Conservation (phyloP, 2,797 vertebrate species). For the Rhynchonycteris naso region DNA sequence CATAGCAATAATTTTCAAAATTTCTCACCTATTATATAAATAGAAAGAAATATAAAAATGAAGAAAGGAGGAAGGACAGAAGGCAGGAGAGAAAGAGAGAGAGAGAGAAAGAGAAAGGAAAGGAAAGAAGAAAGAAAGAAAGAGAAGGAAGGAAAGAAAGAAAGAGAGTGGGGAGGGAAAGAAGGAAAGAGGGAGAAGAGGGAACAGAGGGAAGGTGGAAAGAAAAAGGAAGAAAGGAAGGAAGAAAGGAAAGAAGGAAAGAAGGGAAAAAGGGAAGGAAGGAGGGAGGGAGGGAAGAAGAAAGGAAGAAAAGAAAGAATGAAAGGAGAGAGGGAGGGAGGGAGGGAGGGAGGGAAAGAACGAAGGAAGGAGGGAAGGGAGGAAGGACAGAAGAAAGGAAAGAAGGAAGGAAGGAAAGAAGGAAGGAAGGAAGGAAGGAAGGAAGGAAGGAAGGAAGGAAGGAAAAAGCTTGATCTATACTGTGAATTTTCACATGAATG, state of each 20-base stretch:
- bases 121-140: not conserved
- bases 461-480: not conserved
- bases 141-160: not conserved
- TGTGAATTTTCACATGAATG: not conserved
- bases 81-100: not conserved
- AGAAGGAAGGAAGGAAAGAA: accelerated
- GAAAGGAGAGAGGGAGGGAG: too few species aligned
- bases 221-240: not conserved
- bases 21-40: not conserved
- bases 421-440: not conserved
- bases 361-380: accelerated
- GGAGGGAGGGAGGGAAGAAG: not conserved
- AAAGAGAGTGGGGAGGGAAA: not conserved
- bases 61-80: not conserved
- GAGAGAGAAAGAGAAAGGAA: too few species aligned
- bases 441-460: not conserved
- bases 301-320: not conserved
- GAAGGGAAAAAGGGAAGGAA: too few species aligned
- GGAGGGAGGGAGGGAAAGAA: too few species aligned
- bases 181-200: not conserved
- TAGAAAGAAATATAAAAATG: not conserved
- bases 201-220: too few species aligned
- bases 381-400: accelerated
- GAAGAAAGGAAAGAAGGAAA: accelerated
- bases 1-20: not conserved